phyloP scores from a whole-genome alignment of 2,888 invertebrate genomes.

The Aphidoletes aphidimyza region DNA sequence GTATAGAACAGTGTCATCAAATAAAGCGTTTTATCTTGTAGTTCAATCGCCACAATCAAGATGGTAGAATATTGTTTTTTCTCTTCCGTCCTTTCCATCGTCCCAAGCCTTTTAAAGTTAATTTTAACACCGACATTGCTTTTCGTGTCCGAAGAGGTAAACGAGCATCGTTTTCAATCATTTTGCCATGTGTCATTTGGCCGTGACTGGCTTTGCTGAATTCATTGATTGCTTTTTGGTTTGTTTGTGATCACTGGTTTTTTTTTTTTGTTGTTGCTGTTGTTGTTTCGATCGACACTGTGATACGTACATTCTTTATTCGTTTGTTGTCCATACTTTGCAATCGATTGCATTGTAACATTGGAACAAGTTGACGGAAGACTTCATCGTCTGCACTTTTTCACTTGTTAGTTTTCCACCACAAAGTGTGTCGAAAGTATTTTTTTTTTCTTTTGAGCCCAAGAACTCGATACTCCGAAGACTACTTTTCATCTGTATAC shows the following conservation, averaged over 20 bases:
- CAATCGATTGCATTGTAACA: no score
- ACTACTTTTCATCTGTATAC: no score
- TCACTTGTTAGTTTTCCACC: no score
- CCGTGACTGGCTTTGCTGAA: background rate
- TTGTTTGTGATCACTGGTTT: background rate
- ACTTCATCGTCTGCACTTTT: no score
- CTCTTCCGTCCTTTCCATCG: background rate
- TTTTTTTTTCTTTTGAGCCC: no score
- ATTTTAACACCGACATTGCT: conserved; percentile 32
- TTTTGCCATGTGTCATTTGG: background rate
- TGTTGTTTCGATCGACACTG: background rate
- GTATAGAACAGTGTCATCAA: conserved; percentile 33
- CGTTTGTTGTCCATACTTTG: no score
- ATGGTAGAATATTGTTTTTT: background rate
- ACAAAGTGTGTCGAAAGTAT: no score
- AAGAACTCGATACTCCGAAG: no score
- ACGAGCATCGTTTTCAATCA: background rate
- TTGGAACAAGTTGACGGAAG: no score
- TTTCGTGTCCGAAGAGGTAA: no score
- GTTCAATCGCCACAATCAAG: background rate
- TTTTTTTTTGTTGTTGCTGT: background rate
- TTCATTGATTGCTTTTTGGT: conserved; percentile 33
- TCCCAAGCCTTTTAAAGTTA: background rate
- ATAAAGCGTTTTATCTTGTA: background rate
- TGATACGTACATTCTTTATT: no score